Base-by-base conservation (phyloP, 2,888 invertebrate species). In the Automeris io region DNA sequence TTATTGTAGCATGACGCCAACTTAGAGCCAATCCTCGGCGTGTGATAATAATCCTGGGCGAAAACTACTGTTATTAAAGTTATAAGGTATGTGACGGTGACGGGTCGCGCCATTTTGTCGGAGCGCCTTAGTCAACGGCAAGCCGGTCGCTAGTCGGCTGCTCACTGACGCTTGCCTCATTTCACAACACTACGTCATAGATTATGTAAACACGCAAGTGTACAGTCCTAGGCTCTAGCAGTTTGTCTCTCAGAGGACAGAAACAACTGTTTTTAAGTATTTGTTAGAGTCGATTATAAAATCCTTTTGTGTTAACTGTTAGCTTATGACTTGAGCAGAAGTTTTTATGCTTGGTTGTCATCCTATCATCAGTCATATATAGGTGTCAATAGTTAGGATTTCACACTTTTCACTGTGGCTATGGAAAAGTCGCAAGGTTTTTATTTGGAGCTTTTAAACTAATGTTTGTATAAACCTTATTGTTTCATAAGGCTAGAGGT, bases 141-240 rank as follows among this genome's bases (percentile, higher is more conserved):
- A 49, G 63, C 58, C 73, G 60, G 57, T 63, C 70, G 72, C 73
- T 68, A 65, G 75, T 67, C 74, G 71, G 69, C 65, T 71, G 68
- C 69, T 70, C 74, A 83, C 85, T 83, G 77, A 65, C 70, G 67
- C 67, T 59, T 49, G 47, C 51, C 51, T 47, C 60, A 70, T 80
- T 81, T 81, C 82, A 79, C 80, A 81, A 81, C 74, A 75, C 65
- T 56, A 47, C 45, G 65, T 42, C 80, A 82, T 52, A 81, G 82
- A 81, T 41, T 53, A 58, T 39, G 37, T 11, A 32, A 29, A 29
- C 13, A 8, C 8, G 18, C 5, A 33, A 19, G 3, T 2, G 11
- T 9, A 18, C 4, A 9, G 13, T 22, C 31, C n/a, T 35, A 11
- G 23, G 13, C 18, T 24, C n/a, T 35, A 11, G 23, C 23, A 12